Evolutionary conservation across 2,113 vertebrate species (phyloP).

Genomic region (Takifugu bimaculatus): DNA sequence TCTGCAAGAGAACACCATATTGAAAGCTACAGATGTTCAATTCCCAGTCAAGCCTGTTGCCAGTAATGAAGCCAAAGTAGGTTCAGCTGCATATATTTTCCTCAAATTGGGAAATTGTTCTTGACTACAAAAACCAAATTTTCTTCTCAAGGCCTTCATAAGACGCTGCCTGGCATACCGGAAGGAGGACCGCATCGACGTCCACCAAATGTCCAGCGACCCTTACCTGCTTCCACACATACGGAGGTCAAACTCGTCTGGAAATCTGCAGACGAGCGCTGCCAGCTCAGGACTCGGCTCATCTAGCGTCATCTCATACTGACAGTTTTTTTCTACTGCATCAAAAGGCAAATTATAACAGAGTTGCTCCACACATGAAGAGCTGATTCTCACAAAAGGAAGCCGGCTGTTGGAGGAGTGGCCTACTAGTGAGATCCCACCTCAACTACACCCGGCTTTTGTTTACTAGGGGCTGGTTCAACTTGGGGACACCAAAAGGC

Average conservation of each 20-base stretch:
- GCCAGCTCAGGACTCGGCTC: slow-evolving; percentile 83
- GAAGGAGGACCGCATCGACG: slow-evolving; percentile 95
- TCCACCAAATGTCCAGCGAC: slow-evolving; percentile 94
- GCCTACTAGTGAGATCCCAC: slow-evolving; percentile 26
- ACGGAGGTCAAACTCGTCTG: slow-evolving; percentile 97
- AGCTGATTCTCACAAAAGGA: slow-evolving; percentile 49
- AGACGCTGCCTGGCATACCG: slow-evolving; percentile 96
- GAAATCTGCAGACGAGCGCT: slow-evolving; percentile 90
- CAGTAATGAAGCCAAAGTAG: slow-evolving; percentile 98
- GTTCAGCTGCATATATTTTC: slow-evolving; percentile 21
- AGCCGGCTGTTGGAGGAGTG: slow-evolving; percentile 32
- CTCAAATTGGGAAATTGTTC: no score
- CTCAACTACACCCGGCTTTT: slow-evolving; percentile 7
- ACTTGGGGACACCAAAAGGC: slow-evolving; percentile 32
- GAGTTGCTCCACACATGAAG: slow-evolving; percentile 55
- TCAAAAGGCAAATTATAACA: slow-evolving; percentile 47
- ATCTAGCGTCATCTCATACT: slow-evolving; percentile 91
- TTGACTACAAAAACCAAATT: neutral
- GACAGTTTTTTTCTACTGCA: slow-evolving; percentile 66
- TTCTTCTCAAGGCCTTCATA: slow-evolving; percentile 85
- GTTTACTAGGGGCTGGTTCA: slow-evolving; percentile 45
- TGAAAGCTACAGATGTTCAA: slow-evolving; percentile 98
- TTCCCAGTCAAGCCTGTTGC: slow-evolving; percentile 97
- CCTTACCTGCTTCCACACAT: slow-evolving; percentile 97
- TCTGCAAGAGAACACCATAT: slow-evolving; percentile 98